A percentile compares a stretch with the other conserved stretches of the same genome.
These are phyloP conservation scores for Drepanosiphum platanoidis DNA, from an alignment of 2,888 invertebrate species.

Conservation along the genomic window DNA sequence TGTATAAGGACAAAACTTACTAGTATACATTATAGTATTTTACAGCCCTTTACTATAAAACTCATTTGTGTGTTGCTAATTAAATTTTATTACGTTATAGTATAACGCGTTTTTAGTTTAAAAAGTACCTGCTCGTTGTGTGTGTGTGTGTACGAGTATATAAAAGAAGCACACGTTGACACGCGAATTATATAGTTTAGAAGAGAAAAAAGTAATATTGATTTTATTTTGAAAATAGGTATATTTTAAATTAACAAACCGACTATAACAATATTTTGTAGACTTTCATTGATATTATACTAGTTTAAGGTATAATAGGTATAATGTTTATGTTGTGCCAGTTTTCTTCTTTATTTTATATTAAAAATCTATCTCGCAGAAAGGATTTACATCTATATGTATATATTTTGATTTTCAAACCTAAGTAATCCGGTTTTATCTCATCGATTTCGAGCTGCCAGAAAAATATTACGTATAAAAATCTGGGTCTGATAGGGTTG, in stretches of 20 bases:
- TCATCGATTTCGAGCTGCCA: conserved; percentile 12
- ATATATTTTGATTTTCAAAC: conserved; percentile 12
- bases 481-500: not conserved
- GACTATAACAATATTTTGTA: no score
- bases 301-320: not conserved
- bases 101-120: not conserved
- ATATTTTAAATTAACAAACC: not conserved
- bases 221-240: no score
- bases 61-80: conserved; percentile 7
- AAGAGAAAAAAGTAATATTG: no score
- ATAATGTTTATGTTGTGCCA: not conserved
- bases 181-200: no score
- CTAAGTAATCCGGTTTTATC: conserved; percentile 14
- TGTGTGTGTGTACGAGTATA: no score
- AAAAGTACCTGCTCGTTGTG: no score
- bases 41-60: conserved; percentile 5
- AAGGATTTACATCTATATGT: conserved; percentile 29
- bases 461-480: conserved; percentile 11
- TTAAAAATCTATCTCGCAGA: not conserved
- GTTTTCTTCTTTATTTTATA: not conserved
- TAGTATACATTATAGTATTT: conserved; percentile 3
- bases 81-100: not conserved
- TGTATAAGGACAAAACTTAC: conserved; percentile 6
- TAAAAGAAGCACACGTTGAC: no score
- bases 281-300: no score